Conservation (phyloP, 2,113 vertebrate species). For the Thalassarche chlororhynchos region DNA sequence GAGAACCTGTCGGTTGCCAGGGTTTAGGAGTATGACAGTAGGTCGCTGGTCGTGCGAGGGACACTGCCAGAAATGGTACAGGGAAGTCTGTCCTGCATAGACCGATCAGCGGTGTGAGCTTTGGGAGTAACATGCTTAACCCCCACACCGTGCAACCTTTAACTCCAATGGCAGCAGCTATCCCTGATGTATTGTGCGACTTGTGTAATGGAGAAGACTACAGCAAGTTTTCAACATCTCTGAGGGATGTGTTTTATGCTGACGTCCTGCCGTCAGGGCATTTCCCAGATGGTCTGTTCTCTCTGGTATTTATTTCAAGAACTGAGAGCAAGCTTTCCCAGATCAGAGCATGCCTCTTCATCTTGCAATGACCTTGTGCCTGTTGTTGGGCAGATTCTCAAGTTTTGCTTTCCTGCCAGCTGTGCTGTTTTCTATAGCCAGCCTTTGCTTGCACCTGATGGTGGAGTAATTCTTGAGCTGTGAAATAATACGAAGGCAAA, state of each 20-base stretch:
- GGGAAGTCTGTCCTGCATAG: neutral
- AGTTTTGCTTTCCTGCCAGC: neutral
- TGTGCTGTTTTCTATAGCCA: neutral
- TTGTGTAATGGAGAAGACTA: neutral
- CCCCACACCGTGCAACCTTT: neutral
- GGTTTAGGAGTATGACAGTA: neutral
- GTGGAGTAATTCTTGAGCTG: neutral
- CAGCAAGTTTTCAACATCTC: fast-evolving
- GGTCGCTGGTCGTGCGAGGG: fast-evolving
- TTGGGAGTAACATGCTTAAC: neutral
- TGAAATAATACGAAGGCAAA: neutral
- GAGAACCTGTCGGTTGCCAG: neutral
- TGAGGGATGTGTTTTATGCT: neutral
- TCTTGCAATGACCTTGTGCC: neutral
- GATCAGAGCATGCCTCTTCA: neutral
- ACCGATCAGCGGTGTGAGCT: fast-evolving
- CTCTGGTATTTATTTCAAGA: neutral
- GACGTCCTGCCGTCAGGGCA: neutral
- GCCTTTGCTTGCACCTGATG: neutral
- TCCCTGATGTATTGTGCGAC: too few species aligned
- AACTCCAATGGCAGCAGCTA: fast-evolving
- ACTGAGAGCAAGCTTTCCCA: neutral
- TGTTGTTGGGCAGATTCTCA: neutral
- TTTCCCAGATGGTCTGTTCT: neutral
- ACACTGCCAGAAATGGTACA: fast-evolving